Percentiles rank a stretch among this genome's conserved stretches.
These are phyloP conservation scores for Phortica variegata DNA, from an alignment of 1,140 invertebrate genomes.

Conservation along the genomic window DNA sequence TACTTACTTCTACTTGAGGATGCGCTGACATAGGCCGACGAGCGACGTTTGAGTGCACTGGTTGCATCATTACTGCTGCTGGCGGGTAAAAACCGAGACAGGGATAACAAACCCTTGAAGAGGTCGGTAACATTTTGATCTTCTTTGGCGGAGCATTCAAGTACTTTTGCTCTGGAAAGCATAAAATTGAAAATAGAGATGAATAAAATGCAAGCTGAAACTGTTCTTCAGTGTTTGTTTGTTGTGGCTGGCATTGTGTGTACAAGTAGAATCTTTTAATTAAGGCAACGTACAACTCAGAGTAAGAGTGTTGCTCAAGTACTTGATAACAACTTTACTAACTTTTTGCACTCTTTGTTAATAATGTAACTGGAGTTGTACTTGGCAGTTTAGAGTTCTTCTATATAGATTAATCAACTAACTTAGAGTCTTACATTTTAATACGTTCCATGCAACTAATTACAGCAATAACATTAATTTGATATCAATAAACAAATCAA, in stretches of 20 bases:
- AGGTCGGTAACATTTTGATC: slow-evolving; percentile 76
- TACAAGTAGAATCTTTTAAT: no score
- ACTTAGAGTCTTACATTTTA: no score
- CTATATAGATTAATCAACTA: no score
- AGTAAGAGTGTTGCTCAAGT: no score
- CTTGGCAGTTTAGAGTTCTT: no score
- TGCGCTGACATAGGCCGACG: slow-evolving; percentile 71
- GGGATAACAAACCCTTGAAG: slow-evolving; percentile 70
- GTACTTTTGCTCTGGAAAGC: slow-evolving; percentile 66
- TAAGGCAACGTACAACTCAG: no score
- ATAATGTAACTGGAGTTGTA: no score
- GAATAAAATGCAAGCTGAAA: slow-evolving; percentile 15
- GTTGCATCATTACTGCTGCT: slow-evolving; percentile 62
- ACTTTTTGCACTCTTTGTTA: no score
- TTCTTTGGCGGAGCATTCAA: slow-evolving; percentile 81
- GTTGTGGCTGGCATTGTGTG: slow-evolving; percentile 2
- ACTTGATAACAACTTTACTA: no score
- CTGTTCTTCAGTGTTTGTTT: slow-evolving; percentile 11
- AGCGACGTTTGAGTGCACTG: slow-evolving; percentile 69
- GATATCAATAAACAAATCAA: no score
- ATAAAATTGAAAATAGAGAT: slow-evolving; percentile 6
- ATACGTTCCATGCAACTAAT: no score
- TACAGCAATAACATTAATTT: no score
- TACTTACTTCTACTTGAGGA: slow-evolving; percentile 60
- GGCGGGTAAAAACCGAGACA: slow-evolving; percentile 66